These are phyloP conservation scores for Thermophis baileyi DNA, from an alignment of 2,113 vertebrate genomes.

Conservation along the genomic window DNA sequence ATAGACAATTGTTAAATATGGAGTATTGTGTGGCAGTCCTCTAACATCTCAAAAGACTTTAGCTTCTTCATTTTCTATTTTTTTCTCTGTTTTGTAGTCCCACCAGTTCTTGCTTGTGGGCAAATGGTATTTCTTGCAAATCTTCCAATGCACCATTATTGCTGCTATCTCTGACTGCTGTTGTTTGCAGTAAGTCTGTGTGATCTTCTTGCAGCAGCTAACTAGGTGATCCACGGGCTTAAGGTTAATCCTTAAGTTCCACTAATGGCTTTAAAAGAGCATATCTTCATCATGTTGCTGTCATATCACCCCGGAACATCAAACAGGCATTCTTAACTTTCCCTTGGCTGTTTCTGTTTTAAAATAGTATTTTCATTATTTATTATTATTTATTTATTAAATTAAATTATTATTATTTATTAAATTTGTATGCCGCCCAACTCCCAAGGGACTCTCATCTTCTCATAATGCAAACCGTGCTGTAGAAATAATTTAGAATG, in stretches of 20 bases:
- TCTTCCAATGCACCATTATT: not conserved
- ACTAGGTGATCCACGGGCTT: not conserved
- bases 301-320: not conserved
- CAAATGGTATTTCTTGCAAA: not conserved
- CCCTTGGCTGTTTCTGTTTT: not conserved
- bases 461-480: not conserved
- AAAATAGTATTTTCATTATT: not conserved
- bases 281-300: not conserved
- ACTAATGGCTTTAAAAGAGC: not conserved
- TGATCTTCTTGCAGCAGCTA: not conserved
- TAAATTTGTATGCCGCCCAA: too few species aligned
- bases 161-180: not conserved
- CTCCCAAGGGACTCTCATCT: too few species aligned
- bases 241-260: not conserved
- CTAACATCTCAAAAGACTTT: not conserved
- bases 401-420: too few species aligned
- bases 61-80: not conserved
- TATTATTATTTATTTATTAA: too few species aligned
- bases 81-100: not conserved
- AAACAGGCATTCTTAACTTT: not conserved
- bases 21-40: not conserved
- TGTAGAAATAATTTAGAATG: not conserved
- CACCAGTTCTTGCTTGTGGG: not conserved
- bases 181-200: not conserved
- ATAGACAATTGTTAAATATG: not conserved